Conservation (phyloP, 2,113 vertebrate genomes). For the Chloropsis hardwickii region DNA sequence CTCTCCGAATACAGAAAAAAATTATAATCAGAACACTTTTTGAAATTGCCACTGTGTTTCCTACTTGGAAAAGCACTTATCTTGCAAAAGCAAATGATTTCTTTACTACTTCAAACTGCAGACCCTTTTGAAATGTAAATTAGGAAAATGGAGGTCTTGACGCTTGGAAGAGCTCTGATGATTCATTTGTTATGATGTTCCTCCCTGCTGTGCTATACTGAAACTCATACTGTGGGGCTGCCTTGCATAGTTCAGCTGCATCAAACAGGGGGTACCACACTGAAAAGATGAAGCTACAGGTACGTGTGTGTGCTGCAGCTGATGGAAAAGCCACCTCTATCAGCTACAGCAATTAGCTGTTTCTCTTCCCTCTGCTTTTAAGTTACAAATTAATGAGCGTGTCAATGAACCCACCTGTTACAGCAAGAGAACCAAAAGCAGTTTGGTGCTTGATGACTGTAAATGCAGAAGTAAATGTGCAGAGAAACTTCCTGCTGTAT, state of each 20-base stretch:
- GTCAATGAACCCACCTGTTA: not conserved
- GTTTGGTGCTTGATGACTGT: not conserved
- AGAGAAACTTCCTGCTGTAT: not conserved
- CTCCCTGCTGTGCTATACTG: not conserved
- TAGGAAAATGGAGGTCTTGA: slow-evolving; percentile 29
- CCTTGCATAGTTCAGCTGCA: not conserved
- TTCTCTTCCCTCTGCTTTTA: slow-evolving; percentile 13
- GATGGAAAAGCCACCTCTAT: not conserved
- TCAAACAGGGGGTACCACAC: not conserved
- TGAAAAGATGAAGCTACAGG: not conserved
- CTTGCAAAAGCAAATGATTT: slow-evolving; percentile 66
- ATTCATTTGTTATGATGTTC: slow-evolving; percentile 42
- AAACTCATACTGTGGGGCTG: not conserved
- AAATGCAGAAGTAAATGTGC: not conserved
- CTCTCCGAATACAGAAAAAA: slow-evolving; percentile 25
- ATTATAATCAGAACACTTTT: slow-evolving; percentile 40
- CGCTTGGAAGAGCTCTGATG: slow-evolving; percentile 11
- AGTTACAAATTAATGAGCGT: not conserved
- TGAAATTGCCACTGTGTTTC: slow-evolving; percentile 23
- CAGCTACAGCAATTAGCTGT: not conserved
- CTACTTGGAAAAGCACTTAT: slow-evolving; percentile 61
- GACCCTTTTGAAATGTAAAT: slow-evolving; percentile 72
- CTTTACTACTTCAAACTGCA: slow-evolving; percentile 44
- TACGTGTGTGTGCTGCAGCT: not conserved
- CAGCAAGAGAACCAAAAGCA: not conserved